phyloP scores from a whole-genome alignment of 2,888 invertebrate genomes.

The Molanna angustata region DNA sequence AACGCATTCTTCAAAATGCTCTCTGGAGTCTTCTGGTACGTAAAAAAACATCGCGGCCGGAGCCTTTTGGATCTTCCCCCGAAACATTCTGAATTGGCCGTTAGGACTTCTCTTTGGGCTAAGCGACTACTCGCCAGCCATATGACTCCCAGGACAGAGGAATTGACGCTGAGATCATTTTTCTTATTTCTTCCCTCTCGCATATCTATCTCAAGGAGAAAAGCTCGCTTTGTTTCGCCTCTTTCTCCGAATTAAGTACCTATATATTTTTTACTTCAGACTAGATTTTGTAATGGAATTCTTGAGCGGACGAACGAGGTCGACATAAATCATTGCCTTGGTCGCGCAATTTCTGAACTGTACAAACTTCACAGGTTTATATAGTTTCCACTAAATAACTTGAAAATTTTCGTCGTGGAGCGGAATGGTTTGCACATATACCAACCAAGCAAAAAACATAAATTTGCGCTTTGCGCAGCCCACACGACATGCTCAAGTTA shows the following conservation, averaged over 20 bases:
- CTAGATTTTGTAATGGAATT: conserved; percentile 19
- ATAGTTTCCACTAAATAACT: too few relatives aligned
- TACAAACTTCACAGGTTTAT: too few relatives aligned
- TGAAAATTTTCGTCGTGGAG: too few relatives aligned
- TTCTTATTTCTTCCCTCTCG: conserved; percentile 28
- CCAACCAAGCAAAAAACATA: too few relatives aligned
- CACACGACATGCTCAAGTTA: too few relatives aligned
- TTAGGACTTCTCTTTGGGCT: conserved; percentile 12
- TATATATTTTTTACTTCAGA: background rate
- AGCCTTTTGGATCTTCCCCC: background rate
- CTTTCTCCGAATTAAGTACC: background rate
- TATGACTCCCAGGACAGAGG: conserved; percentile 25
- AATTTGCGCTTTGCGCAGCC: too few relatives aligned
- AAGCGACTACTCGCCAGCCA: conserved; percentile 15
- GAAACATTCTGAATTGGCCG: conserved; percentile 3
- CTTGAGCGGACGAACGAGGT: conserved; percentile 9
- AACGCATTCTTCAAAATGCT: conserved; percentile 16
- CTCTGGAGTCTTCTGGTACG: background rate
- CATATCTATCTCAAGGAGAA: conserved; percentile 18
- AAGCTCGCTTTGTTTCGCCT: background rate
- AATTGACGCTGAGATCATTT: conserved; percentile 28
- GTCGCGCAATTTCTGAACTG: background rate
- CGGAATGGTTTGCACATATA: too few relatives aligned
- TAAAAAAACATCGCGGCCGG: background rate
- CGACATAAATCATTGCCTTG: background rate